Percentiles rank a stretch among this genome's conserved stretches.
phyloP scores from a whole-genome alignment of 2,113 vertebrate species.

The Brachyistius frenatus region DNA sequence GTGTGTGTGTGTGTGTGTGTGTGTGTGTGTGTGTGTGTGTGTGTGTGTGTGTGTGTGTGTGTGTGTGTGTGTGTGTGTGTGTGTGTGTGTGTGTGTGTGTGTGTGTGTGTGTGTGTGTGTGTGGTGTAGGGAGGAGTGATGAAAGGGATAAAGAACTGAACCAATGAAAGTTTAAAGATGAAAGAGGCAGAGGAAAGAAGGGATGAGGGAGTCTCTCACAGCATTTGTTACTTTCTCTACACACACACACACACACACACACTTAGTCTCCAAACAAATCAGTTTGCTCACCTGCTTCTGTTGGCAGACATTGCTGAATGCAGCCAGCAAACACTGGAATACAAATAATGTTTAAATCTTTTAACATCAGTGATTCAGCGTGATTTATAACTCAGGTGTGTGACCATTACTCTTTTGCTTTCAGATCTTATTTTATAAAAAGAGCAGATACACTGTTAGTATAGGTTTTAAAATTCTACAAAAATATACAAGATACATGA shows the following conservation, averaged over 20 bases:
- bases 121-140: not conserved
- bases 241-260: not conserved
- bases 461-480: not conserved
- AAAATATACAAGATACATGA: not conserved
- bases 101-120: not conserved
- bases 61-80: too few species aligned
- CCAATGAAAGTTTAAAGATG: conserved; percentile 31
- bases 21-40: too few species aligned
- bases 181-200: not conserved
- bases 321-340: conserved; percentile 32
- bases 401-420: conserved; percentile 11
- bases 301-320: conserved; percentile 31
- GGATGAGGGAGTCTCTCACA: conserved; percentile 12
- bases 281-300: conserved; percentile 47
- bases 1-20: too few species aligned
- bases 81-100: too few species aligned
- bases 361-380: conserved; percentile 18
- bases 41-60: too few species aligned
- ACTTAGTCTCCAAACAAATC: conserved; percentile 27
- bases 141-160: not conserved
- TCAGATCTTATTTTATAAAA: conserved; percentile 14
- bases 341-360: conserved; percentile 30
- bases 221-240: not conserved
- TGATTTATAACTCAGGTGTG: conserved; percentile 19
- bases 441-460: not conserved